Base-by-base conservation (phyloP, 2,888 invertebrate species). In the Biston betularia region DNA sequence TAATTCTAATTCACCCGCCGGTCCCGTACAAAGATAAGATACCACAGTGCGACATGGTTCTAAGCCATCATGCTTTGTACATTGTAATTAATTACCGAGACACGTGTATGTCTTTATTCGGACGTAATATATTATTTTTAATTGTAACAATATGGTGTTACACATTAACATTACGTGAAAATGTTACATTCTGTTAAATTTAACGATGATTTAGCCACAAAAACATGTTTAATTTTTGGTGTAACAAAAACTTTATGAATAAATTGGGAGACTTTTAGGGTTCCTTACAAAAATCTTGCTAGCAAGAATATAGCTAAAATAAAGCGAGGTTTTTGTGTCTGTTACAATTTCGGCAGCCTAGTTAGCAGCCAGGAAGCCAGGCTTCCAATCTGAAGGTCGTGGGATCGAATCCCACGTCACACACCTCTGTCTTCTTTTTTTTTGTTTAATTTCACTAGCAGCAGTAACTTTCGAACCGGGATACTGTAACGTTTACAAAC, bases 41-140 rank as follows among this genome's bases (percentile, higher is more conserved):
- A 38, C 35, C 7, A 11, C 35, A 57, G 0, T 48, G n/a, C 7
- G 52, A 60, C 14, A 60, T 10, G 6, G 55, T 50, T 52, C 52
- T 15, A 46, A 34, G 8, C 49, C 1, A 24, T 34, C 42, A 46
- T 42, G 11, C 4, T 62, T 59, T 38, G 60, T 73, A 73, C 75
- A 75, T 70, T 71, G 69, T 73, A 57, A 59, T 63, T 66, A 73
- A 62, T 65, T 56, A 70, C 71, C 70, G 72, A 63, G 54, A 77
- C 77, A 78, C 71, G 62, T 69, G 69, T 63, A 52, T 48, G 60
- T 63, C 67, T 71, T 68, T 69, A 70, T 68, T 63, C 57, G 59
- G 45, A 48, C 15, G 34, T 62, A 63, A 60, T 60, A 54, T 62
- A 65, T 66, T 63, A 42, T 34, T 54, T 65, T 70, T 71, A 70